Evolutionary conservation across 2,113 vertebrate genomes (phyloP), one percentile per base, ranked within the genome.

Genomic region (Calyptomena viridis): DNA sequence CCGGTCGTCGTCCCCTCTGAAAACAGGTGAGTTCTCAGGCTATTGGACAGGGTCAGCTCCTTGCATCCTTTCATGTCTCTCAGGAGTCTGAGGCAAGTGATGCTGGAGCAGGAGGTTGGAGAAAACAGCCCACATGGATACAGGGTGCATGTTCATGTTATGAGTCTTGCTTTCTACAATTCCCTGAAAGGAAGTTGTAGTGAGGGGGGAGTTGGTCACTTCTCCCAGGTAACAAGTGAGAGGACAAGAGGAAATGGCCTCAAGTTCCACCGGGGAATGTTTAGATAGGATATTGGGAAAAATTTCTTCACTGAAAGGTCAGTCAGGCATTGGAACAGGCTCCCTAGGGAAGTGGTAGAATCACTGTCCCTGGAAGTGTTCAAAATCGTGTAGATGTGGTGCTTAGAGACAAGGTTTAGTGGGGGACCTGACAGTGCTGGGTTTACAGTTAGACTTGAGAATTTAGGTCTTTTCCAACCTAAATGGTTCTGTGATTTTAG

Each of bases 1-100:
- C 31, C 98, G 98, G 81, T 99, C 99, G 0, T 99, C 99, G 0
- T 99, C 99, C 22, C 99, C 99, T 19, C 98, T 99, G 35, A 99
- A 99, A 98, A 98, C 99, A 94, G 99, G 99, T 99, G 95, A 98
- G 98, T 97, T 66, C 58, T 82, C 5, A 21, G 40, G 60, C 59
- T 63, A 14, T 56, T 56, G 64, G 60, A 76, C 40, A 49, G 47
- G 30, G 24, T 35, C 73, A 78, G 82, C 56, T 91, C 50, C 82
- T 67, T 59, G 42, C 27, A 83, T 40, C 14, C 23, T 78, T 93
- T 28, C 4, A 1, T 82, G 60, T 66, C 46, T 85, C 67, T 77
- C 21, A 15, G 37, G 47, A 89, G 30, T 49, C 79, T 73, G 52
- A 66, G 63, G 2, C 39, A 78, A 74, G 50, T 13, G n/a, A 8